These are phyloP conservation scores for Hydrotaea cyrtoneurina DNA, from an alignment of 2,888 invertebrate species.

Conservation along the genomic window DNA sequence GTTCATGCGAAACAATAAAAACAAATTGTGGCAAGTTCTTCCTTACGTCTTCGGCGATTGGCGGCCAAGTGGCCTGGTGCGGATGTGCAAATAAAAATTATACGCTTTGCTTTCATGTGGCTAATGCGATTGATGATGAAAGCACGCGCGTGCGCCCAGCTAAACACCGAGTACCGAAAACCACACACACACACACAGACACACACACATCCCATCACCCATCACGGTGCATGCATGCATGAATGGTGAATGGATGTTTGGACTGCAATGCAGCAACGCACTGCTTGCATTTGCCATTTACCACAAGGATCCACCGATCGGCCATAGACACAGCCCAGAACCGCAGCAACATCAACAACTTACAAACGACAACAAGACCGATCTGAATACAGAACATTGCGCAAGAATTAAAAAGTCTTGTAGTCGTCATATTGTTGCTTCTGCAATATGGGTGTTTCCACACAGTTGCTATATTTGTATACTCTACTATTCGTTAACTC, in stretches of 20 bases:
- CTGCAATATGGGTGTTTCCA: constrained; percentile 19
- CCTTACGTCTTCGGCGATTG: not conserved
- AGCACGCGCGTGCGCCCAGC: constrained; percentile 66
- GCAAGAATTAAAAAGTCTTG: constrained; percentile 55
- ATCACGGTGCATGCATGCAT: constrained; percentile 44
- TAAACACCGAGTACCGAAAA: constrained; percentile 20
- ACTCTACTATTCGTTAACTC: too few species aligned
- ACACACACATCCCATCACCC: too few species aligned
- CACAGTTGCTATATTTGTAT: too few species aligned
- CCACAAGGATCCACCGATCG: constrained; percentile 6
- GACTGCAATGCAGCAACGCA: constrained; percentile 27
- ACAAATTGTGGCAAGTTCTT: constrained; percentile 60
- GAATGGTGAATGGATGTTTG: not conserved
- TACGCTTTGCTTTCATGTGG: constrained; percentile 72
- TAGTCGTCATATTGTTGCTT: constrained; percentile 50
- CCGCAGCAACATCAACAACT: constrained; percentile 30
- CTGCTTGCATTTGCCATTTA: constrained; percentile 15
- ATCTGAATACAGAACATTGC: constrained; percentile 42
- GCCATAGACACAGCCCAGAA: not conserved
- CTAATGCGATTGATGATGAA: constrained; percentile 71
- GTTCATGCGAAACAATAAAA: constrained; percentile 48
- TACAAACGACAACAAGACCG: constrained; percentile 39
- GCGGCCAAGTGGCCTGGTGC: constrained; percentile 42
- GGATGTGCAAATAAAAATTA: constrained; percentile 77
- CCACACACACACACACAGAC: too few species aligned